These are phyloP conservation scores for Hylia prasina DNA, from an alignment of 2,113 vertebrate genomes.

Conservation along the genomic window DNA sequence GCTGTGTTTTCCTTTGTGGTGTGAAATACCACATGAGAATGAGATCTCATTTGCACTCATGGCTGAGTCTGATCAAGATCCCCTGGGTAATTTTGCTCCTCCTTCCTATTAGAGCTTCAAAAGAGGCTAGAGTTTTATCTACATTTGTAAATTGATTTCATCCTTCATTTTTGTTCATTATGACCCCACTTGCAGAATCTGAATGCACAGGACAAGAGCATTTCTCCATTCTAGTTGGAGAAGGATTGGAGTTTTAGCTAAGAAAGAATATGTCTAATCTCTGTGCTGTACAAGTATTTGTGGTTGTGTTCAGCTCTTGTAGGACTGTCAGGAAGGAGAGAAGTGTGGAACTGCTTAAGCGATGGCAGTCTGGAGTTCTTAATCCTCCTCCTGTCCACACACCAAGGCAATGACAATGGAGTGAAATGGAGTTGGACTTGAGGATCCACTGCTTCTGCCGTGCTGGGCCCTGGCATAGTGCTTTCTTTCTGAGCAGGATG, in stretches of 20 bases:
- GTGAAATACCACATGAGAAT: conserved; percentile 15
- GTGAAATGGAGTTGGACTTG: background rate
- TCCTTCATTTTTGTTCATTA: background rate
- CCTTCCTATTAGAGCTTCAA: background rate
- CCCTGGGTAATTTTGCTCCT: background rate
- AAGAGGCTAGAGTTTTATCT: background rate
- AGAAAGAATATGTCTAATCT: background rate
- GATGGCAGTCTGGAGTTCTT: background rate
- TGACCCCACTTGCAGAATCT: background rate
- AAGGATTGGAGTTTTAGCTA: background rate
- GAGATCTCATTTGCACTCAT: background rate
- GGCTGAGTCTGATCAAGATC: background rate
- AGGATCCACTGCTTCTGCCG: background rate
- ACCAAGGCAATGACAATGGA: background rate
- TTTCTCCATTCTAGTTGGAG: background rate
- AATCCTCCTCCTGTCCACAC: background rate
- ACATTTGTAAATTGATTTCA: background rate
- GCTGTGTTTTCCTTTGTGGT: background rate
- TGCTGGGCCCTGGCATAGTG: background rate
- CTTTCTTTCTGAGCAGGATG: background rate
- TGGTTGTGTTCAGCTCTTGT: background rate
- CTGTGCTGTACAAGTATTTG: background rate
- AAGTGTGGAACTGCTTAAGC: background rate
- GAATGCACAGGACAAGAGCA: background rate
- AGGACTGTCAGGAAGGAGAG: background rate